Base-by-base conservation (phyloP, 37 sponge, comb jelly and placozoan species). In the Chondrilla cf. caribensis region DNA sequence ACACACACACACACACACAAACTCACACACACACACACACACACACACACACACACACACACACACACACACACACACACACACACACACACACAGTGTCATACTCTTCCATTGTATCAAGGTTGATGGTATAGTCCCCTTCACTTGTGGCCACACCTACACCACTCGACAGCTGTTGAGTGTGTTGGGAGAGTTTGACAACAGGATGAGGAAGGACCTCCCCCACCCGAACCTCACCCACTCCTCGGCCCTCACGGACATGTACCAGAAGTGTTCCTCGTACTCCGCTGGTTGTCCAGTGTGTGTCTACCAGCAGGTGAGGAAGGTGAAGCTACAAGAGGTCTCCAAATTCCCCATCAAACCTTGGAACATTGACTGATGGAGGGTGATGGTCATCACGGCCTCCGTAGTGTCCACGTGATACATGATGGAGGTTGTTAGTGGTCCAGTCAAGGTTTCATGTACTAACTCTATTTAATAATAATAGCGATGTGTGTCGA, bases 131-230 rank as follows among this genome's bases (percentile, higher is more conserved):
- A 64, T 91, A 21, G 80, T 81, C 42, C 79, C 85, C 24, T 91
- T 91, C 73, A 77, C 91, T 29, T 91, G 91, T 66, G 87, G 87
- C 3, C 91, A 91, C 65, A 42, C 87, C 2, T 87, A 80, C 62
- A 51, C 87, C 14, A 47, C 78, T 84, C 36, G 41, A 1, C 82
- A 82, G 47, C 84, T 91, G 38, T 84, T 73, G 35, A 35, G 44
- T 57, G 78, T 78, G 35, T 24, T 91, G 15, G 35, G 47, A 0
- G 91, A 91, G 40, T 91, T 91, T 84, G 75, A 58, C 14, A 81
- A 84, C 18, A 60, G 87, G 8, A 58, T 87, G 31, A 68, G 84
- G 9, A 67, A 84, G 77, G 25, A 75, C 82, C 41, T 33, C 1
- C 68, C 51, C 51, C 51, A 47, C 11, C 51, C 51, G 9, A 47